These are phyloP conservation scores for Phalera bucephala DNA, from an alignment of 2,888 invertebrate genomes.

Conservation along the genomic window DNA sequence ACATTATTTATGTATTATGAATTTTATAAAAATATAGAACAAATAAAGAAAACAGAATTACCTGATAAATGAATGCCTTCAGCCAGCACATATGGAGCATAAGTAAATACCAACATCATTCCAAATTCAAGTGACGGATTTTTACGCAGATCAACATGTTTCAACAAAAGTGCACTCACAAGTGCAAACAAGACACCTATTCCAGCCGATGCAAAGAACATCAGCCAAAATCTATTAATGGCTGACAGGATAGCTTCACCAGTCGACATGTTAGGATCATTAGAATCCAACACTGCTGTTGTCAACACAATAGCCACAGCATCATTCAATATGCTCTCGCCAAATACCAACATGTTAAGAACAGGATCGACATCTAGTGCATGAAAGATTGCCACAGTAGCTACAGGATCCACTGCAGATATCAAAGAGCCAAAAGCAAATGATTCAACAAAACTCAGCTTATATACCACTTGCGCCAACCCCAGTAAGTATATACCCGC, in stretches of 20 bases:
- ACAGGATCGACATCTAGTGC: constrained; percentile 98
- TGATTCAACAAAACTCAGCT: constrained; percentile 96
- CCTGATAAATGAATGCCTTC: constrained; percentile 98
- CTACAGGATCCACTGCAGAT: constrained; percentile 99
- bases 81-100: constrained; percentile 98
- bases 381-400: constrained; percentile 99
- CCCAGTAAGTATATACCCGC: constrained; percentile 97
- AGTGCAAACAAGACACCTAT: constrained; percentile 98
- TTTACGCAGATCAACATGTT: constrained; percentile 97
- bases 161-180: constrained; percentile 94
- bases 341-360: constrained; percentile 99
- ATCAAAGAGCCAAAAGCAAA: constrained; percentile 99
- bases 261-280: constrained; percentile 84
- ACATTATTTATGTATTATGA: no score
- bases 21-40: no score
- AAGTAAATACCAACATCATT: constrained; percentile 99
- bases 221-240: constrained; percentile 94
- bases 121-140: constrained; percentile 99
- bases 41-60: constrained; percentile 64
- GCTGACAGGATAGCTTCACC: constrained; percentile 94
- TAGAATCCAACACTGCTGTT: constrained; percentile 90
- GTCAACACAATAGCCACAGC: constrained; percentile 99
- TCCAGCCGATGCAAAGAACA: constrained; percentile 99
- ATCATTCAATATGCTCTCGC: constrained; percentile 97
- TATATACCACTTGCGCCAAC: constrained; percentile 94